Base-by-base conservation (phyloP, 2,888 invertebrate species). In the Dicyrtoma fusca region DNA sequence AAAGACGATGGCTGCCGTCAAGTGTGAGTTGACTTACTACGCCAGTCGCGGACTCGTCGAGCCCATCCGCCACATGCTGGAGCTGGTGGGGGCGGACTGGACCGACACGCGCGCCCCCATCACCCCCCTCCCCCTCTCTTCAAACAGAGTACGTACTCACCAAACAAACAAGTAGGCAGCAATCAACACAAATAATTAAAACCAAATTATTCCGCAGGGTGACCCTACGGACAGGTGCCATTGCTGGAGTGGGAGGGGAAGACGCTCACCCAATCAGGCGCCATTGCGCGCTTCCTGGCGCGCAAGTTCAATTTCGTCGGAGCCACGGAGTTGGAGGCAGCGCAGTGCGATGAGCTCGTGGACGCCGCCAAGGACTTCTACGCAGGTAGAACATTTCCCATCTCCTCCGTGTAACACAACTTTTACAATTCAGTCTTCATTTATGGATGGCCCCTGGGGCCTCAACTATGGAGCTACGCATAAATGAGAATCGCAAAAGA, bases 11-110 rank as follows among this genome's bases (percentile, higher is more conserved):
- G 17, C 17, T 53, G n/a, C n/a, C n/a, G 34, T 34, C 8, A 8
- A 34, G 34, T 61, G n/a, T 19, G 61, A 61, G 25, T 5, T 61
- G 14, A 17, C n/a, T 61, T 61, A 61, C 17, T 61, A 42, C 17
- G 61, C 25, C n/a, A 42, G 34, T 42, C 14, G 17, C 5, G 61
- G 61, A 3, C n/a, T 61, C 1, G n/a, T 14, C 2, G 61, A 61
- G 34, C 61, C 61, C 1, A 34, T 11, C 4, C 5, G 61, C 11
- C 34, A 61, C 34, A 61, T 61, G 21, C 25, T 61, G 11, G n/a
- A 26, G 14, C n/a, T 14, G n/a, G 10, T 6, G 1, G 42, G 34
- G 8, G 17, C n/a, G 8, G n/a, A 26, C 19, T 17, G 49, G 49
- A 49, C 3, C 3, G 34, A 34, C 11, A 4, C 3, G 3, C 19